Evolutionary conservation across 2,113 vertebrate genomes (phyloP).

Genomic region (Neotoma lepida): DNA sequence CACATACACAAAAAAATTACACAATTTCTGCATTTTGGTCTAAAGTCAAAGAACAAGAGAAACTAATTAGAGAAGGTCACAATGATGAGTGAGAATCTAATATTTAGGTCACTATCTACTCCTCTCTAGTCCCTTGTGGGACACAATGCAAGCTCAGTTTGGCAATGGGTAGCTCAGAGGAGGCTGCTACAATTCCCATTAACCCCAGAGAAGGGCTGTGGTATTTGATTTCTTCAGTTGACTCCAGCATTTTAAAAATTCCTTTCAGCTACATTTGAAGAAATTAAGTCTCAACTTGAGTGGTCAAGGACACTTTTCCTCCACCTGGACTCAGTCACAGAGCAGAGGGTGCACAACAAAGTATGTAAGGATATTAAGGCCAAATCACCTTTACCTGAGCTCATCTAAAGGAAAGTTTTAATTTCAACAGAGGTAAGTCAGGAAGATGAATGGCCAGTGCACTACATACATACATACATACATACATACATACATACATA

Average conservation of each 20-base stretch:
- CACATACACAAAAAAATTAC: background rate
- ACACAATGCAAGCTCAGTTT: background rate
- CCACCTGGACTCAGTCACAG: background rate
- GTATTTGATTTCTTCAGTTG: background rate
- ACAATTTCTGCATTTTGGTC: background rate
- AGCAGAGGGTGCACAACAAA: background rate
- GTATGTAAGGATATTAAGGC: too few relatives aligned
- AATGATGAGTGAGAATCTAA: background rate
- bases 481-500: too few relatives aligned
- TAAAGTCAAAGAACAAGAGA: background rate
- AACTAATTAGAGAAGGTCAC: background rate
- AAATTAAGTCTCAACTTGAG: background rate
- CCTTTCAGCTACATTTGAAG: background rate
- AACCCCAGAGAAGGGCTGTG: background rate
- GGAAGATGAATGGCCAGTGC: background rate
- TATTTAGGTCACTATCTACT: background rate
- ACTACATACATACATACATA: too few relatives aligned
- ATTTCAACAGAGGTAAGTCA: background rate
- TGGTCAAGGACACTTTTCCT: too few relatives aligned
- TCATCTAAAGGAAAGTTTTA: background rate
- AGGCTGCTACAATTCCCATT: background rate
- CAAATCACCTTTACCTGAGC: background rate
- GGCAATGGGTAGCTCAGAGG: background rate
- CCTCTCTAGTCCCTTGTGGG: background rate
- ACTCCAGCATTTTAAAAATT: background rate